Evolutionary conservation across 2,113 vertebrate genomes (phyloP).

Genomic region (Morone chrysops): DNA sequence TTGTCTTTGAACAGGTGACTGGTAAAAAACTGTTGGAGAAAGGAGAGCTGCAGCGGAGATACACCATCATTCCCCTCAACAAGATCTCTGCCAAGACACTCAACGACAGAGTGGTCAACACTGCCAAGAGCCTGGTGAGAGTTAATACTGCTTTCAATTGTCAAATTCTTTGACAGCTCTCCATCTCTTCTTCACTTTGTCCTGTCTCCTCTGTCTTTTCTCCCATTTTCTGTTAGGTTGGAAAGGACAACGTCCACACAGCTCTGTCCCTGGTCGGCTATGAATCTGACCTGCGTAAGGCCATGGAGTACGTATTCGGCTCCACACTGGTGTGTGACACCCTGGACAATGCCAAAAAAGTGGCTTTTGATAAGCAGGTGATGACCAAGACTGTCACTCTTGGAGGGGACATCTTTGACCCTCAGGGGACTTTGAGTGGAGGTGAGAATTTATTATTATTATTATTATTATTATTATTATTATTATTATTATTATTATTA

Average conservation of each 20-base stretch:
- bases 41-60: conserved; percentile 90
- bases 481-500: neutral
- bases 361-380: conserved; percentile 93
- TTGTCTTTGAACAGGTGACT: conserved; percentile 84
- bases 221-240: conserved; percentile 82
- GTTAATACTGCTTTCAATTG: too few species aligned
- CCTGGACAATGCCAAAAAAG: conserved; percentile 93
- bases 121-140: conserved; percentile 91
- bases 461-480: too few species aligned
- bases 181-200: neutral
- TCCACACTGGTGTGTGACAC: conserved; percentile 90
- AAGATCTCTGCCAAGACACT: conserved; percentile 92
- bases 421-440: conserved; percentile 95
- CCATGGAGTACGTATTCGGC: conserved; percentile 97
- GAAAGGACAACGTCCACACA: conserved; percentile 85
- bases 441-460: conserved; percentile 77
- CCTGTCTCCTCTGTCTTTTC: neutral
- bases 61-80: conserved; percentile 96
- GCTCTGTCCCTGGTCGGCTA: conserved; percentile 91
- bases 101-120: conserved; percentile 77
- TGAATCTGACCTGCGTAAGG: conserved; percentile 91
- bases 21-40: conserved; percentile 94
- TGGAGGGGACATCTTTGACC: conserved; percentile 94
- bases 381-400: conserved; percentile 92
- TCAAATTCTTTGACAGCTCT: neutral